Conservation (phyloP, 2,888 invertebrate genomes). For the Drosophila nr. medialis region DNA sequence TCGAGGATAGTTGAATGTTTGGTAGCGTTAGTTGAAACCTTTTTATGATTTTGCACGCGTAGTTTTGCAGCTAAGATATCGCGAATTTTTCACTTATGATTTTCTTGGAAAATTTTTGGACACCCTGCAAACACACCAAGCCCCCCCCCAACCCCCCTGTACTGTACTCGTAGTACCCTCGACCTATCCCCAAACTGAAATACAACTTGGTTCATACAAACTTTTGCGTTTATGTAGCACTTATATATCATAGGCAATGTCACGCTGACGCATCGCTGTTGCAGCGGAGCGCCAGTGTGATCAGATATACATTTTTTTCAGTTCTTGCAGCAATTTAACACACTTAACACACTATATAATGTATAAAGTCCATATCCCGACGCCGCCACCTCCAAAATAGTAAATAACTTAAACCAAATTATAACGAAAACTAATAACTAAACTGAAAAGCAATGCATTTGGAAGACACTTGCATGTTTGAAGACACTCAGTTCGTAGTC, state of each 20-base stretch:
- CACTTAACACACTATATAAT: constrained; percentile 34
- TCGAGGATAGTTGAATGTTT: constrained; percentile 35
- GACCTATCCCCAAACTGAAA: constrained; percentile 13
- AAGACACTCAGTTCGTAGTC: constrained; percentile 47
- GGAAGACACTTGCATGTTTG: constrained; percentile 46
- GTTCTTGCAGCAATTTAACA: constrained; percentile 53
- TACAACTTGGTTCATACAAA: constrained; percentile 82
- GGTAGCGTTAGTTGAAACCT: constrained; percentile 25
- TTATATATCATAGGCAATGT: constrained; percentile 68
- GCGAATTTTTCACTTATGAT: constrained; percentile 37
- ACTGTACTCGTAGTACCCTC: constrained; percentile 28
- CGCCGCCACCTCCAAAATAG: constrained; percentile 77
- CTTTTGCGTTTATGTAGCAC: constrained; percentile 83
- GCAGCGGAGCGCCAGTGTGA: constrained; percentile 50
- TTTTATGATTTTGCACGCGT: constrained; percentile 52
- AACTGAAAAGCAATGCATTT: constrained; percentile 42
- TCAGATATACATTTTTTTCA: constrained; percentile 37
- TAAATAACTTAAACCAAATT: constrained; percentile 46
- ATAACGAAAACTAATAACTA: constrained; percentile 15
- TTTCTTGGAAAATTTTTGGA: constrained; percentile 35
- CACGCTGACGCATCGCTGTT: constrained; percentile 53
- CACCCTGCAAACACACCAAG: constrained; percentile 34
- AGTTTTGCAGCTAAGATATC: constrained; percentile 43
- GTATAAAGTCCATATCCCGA: constrained; percentile 72
- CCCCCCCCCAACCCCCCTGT: constrained; percentile 10